These are phyloP conservation scores for Upupa epops DNA, from an alignment of 2,113 vertebrate species.

Conservation along the genomic window DNA sequence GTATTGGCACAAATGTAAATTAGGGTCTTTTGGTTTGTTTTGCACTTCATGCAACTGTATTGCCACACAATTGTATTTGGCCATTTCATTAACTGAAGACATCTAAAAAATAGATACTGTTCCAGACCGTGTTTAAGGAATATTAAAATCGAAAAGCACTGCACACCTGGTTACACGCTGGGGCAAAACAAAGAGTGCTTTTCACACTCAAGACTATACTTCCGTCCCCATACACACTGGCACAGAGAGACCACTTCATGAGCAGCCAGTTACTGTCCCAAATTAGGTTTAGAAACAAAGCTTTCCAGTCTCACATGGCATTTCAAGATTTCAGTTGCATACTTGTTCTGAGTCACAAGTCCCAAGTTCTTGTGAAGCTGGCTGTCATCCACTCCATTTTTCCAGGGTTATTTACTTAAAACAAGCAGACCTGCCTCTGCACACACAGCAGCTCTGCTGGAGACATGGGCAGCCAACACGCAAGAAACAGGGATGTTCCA, in stretches of 20 bases:
- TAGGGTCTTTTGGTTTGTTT: conserved; percentile 57
- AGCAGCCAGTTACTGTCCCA: background rate
- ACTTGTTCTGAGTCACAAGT: background rate
- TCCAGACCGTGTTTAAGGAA: conserved; percentile 31
- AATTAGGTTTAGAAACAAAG: background rate
- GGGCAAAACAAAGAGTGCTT: background rate
- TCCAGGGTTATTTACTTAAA: background rate
- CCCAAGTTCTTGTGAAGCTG: background rate
- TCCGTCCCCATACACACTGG: accelerated
- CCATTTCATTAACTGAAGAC: conserved; percentile 63
- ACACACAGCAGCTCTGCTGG: accelerated
- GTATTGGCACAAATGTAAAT: conserved; percentile 71
- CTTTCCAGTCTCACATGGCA: accelerated
- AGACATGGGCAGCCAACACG: background rate
- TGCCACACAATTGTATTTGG: conserved; percentile 44
- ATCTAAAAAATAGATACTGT: conserved; percentile 60
- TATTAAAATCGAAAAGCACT: conserved; percentile 57
- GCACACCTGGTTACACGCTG: conserved; percentile 3
- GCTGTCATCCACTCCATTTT: background rate
- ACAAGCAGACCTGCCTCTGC: accelerated
- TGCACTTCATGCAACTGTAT: conserved; percentile 45
- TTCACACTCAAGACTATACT: background rate
- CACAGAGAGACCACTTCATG: background rate
- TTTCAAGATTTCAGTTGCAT: background rate
- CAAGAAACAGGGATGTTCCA: background rate